phyloP scores from a whole-genome alignment of 2,113 vertebrate genomes.

The Perccottus glenii region DNA sequence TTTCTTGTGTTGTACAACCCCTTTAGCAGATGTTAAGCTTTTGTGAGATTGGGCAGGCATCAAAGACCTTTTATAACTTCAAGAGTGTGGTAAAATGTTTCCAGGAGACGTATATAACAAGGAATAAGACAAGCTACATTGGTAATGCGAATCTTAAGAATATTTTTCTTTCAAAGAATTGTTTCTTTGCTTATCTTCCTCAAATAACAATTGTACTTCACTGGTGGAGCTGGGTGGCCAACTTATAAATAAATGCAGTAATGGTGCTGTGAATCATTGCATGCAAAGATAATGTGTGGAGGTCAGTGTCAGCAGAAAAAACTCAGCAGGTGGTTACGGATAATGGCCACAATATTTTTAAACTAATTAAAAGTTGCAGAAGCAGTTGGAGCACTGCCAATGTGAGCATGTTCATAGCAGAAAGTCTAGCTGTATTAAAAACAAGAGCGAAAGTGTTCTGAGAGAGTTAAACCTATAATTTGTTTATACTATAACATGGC shows the following conservation, averaged over 20 bases:
- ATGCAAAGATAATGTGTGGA: background rate
- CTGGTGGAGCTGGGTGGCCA: background rate
- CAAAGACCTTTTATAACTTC: conserved; percentile 45
- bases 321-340: background rate
- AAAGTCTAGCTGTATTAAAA: too few species aligned
- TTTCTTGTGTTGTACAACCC: conserved; percentile 11
- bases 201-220: background rate
- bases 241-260: too few species aligned
- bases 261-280: background rate
- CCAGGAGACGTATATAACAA: conserved; percentile 34
- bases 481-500: too few species aligned
- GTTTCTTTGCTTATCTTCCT: background rate
- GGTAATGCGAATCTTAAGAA: conserved; percentile 10
- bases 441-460: too few species aligned
- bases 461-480: too few species aligned
- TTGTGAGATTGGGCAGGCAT: conserved; percentile 33
- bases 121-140: conserved; percentile 32
- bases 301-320: background rate
- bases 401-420: too few species aligned
- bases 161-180: background rate
- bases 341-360: background rate
- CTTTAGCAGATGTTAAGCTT: conserved; percentile 42
- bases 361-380: background rate
- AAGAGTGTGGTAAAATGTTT: conserved; percentile 42
- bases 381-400: too few species aligned